Base-by-base conservation (phyloP, 2,797 vertebrate species). In the Channa striata region DNA sequence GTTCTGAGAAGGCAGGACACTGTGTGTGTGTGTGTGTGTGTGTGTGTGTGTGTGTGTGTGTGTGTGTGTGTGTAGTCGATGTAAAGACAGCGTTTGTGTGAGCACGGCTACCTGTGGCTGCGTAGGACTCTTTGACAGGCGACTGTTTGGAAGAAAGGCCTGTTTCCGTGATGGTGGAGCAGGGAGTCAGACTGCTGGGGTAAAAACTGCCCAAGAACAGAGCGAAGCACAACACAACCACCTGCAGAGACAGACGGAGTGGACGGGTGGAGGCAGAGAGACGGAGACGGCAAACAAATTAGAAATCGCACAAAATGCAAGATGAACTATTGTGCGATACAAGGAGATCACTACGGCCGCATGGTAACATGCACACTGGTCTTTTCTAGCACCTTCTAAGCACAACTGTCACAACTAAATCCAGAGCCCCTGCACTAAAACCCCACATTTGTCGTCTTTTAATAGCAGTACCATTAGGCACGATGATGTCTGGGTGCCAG, bases 401-500 rank as follows among this genome's bases (percentile, higher is more conserved):
- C 14, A 4, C 14, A 42, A 42, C 40, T 6, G 7, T 14, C 13
- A 52, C 48, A 50, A 30, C 25, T 30, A 30, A 30, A 30, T 30
- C 25, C 25, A 3, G 25, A 30, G 25, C 6, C 25, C 25, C 52
- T 72, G 56, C 62, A 21, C n/a, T n/a, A n/a, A n/a, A n/a, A n/a
- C n/a, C n/a, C n/a, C 49, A 37, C 49, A 63, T 56, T 17, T 43
- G 40, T 17, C 43, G 10, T 44, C 19, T 11, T 19, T 8, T n/a
- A 44, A 8, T 2, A 44, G 50, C 69, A 68, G 92, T 96, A 99
- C 98, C 98, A 99, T 98, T 60, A 99, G 93, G 86, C 97, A 99
- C 11, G 97, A 97, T 62, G 97, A 96, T 0, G 98, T 99, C 92
- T 99, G 98, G 0, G 98, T 99, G 81, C 96, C 95, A 0, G 95